A percentile compares a stretch with the other conserved stretches of the same genome.
phyloP scores from a whole-genome alignment of 53 echinoderm and acorn worm genomes.

The Holothuria scabra region DNA sequence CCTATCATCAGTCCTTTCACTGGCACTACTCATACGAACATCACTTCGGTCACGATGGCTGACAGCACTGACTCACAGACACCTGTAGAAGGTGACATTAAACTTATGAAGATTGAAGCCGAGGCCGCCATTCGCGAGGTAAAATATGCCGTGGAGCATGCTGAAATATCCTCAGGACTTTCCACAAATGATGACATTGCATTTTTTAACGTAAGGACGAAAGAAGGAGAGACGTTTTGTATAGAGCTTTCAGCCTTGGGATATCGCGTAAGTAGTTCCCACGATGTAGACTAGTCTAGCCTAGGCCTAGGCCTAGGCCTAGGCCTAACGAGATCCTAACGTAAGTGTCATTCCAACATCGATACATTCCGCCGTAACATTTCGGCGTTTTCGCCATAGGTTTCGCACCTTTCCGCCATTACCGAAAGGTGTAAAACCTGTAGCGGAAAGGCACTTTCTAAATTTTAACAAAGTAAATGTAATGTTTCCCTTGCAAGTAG shows the following conservation, averaged over 20 bases:
- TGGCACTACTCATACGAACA: too few species aligned
- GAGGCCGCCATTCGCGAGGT: slow-evolving; percentile 87
- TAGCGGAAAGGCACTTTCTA: too few species aligned
- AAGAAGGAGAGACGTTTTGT: slow-evolving; percentile 86
- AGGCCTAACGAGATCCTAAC: too few species aligned
- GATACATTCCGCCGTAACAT: too few species aligned
- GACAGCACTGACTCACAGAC: slow-evolving; percentile 60
- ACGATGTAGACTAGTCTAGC: not conserved
- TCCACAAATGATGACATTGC: slow-evolving; percentile 75
- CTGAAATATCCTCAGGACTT: slow-evolving; percentile 78
- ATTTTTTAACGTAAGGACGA: slow-evolving; percentile 88
- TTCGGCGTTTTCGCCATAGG: too few species aligned
- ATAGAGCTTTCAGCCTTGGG: slow-evolving; percentile 91
- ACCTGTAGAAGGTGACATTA: slow-evolving; percentile 70
- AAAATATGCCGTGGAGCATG: slow-evolving; percentile 87
- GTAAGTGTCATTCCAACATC: too few species aligned
- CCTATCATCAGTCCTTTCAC: too few species aligned
- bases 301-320: too few species aligned
- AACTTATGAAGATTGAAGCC: slow-evolving; percentile 93
- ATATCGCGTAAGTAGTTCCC: slow-evolving; percentile 78
- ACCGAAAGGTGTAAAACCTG: too few species aligned
- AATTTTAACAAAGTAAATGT: too few species aligned
- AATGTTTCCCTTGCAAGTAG: too few species aligned
- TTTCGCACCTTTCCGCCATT: too few species aligned
- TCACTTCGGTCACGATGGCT: slow-evolving; percentile 26